Conservation (phyloP, 2,888 invertebrate genomes). For the Xylocampa areola region DNA sequence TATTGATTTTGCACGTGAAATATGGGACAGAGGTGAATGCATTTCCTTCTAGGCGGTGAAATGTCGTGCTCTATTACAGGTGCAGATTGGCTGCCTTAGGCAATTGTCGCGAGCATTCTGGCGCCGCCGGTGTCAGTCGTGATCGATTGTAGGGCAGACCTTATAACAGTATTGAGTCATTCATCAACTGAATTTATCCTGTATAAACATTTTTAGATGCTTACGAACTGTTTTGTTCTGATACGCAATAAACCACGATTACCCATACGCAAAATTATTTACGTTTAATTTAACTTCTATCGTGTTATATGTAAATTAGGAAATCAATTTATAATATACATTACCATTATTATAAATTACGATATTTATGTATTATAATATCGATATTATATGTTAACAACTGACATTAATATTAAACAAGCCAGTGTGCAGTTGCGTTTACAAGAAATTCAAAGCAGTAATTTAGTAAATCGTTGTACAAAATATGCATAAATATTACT, state of each 20-base stretch:
- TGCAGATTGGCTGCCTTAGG: constrained; percentile 43
- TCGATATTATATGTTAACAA: constrained; percentile 24
- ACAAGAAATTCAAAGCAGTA: constrained; percentile 34
- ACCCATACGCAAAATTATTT: background rate
- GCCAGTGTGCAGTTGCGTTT: constrained; percentile 25
- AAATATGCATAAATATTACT: constrained; percentile 57
- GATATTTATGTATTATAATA: constrained; percentile 26
- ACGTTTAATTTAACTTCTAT: background rate
- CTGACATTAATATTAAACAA: constrained; percentile 39
- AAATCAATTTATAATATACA: constrained; percentile 10
- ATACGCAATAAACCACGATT: background rate
- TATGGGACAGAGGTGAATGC: constrained; percentile 61
- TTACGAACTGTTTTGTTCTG: background rate
- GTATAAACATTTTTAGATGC: background rate
- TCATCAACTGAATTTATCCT: constrained; percentile 22
- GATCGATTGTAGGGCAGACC: constrained; percentile 34
- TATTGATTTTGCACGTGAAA: constrained; percentile 73
- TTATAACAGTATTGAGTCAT: constrained; percentile 28
- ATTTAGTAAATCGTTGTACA: constrained; percentile 46
- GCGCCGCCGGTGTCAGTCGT: constrained; percentile 34
- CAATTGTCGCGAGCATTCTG: constrained; percentile 44
- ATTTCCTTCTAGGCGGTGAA: constrained; percentile 50
- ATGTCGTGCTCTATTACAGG: constrained; percentile 49
- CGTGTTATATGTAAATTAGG: constrained; percentile 4
- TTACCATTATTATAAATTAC: constrained; percentile 7